Base-by-base conservation (phyloP, 2,113 vertebrate species). In the Aramus guarauna region DNA sequence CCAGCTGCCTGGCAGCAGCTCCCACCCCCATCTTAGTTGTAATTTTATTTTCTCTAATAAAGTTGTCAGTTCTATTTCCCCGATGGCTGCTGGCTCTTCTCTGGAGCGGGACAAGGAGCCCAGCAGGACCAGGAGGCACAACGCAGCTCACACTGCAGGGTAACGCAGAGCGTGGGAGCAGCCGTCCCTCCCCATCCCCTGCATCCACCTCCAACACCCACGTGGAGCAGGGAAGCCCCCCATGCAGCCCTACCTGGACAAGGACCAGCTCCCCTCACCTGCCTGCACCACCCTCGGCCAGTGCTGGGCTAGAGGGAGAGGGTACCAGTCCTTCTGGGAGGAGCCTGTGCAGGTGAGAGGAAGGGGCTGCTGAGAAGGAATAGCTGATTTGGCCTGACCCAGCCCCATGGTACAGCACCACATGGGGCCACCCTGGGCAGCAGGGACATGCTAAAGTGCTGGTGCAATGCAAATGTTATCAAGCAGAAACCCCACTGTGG, bases 11-110 rank as follows among this genome's bases (percentile, higher is more conserved):
- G 3, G 47, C 89, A 56, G 53, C 1, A 3, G 45, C 12, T 72
- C 58, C 71, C 90, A 62, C 60, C 11, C 50, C 72, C 64, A 4
- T 24, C 36, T 90, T 39, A 63, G 79, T 53, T 93, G 94, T 95
- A 94, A 96, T 95, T 96, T 96, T 96, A 96, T 96, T 96, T 95
- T 89, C 85, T 92, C 55, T 71, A 96, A 96, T 96, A 95, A 97
- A 97, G 72, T 67, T 63, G 68, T 77, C 36, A 37, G 59, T 94
- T 94, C 68, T 92, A 2, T 88, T 89, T 92, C 91, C 66, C 73
- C 53, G 41, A 14, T 0, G 39, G n/a, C 55, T 86, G 37, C 55
- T 30, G 55, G n/a, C 39, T 56, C 2, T 3, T 94, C 64, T 59
- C 59, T 59, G 67, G 39, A 22, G 18, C 27, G 84, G 69, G 52